Conservation (phyloP, 2,113 vertebrate genomes). For the Hipposideros armiger region DNA sequence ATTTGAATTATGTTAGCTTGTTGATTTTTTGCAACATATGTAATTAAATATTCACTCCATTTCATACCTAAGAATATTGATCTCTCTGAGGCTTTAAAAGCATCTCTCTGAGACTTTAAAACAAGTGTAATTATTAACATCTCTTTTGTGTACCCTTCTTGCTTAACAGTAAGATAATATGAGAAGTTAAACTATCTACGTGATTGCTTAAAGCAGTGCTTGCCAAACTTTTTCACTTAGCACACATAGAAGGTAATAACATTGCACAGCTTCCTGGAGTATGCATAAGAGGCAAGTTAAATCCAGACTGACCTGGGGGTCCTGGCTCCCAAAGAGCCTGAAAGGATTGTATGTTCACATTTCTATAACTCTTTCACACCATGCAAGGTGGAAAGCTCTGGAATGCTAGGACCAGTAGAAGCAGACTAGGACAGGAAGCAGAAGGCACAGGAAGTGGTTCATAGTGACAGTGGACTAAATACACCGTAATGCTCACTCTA, state of each 20-base stretch:
- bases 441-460: not conserved
- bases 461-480: not conserved
- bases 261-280: not conserved
- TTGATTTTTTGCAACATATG: not conserved
- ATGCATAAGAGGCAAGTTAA: not conserved
- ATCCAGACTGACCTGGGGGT: not conserved
- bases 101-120: not conserved
- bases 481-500: not conserved
- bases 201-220: not conserved
- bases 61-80: not conserved
- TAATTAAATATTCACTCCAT: not conserved
- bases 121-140: not conserved
- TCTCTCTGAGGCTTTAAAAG: not conserved
- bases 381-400: not conserved
- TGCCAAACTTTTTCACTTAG: not conserved
- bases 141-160: not conserved
- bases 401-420: not conserved
- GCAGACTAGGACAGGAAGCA: not conserved
- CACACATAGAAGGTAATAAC: not conserved
- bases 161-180: not conserved
- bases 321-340: not conserved
- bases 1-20: not conserved
- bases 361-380: not conserved
- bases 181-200: slow-evolving; percentile 5
- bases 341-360: not conserved